phyloP scores from a whole-genome alignment of 2,797 vertebrate genomes.

The Muscicapa comitata region DNA sequence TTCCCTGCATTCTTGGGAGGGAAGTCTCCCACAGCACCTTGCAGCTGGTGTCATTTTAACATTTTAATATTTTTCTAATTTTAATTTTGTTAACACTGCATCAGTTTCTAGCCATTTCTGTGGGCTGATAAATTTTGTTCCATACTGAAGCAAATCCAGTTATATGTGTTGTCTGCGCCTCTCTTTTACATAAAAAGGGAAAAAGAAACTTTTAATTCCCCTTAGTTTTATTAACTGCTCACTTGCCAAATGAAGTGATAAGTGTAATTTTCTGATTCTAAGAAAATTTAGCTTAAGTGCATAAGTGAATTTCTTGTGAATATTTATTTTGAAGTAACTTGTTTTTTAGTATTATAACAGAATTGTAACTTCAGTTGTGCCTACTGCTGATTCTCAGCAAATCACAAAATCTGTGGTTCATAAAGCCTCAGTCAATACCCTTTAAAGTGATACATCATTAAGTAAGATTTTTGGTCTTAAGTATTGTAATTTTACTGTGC shows the following conservation, averaged over 20 bases:
- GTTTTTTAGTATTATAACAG: neutral
- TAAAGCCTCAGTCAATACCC: neutral
- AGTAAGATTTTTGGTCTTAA: neutral
- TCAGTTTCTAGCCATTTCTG: neutral
- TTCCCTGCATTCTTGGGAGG: neutral
- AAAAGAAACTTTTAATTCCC: neutral
- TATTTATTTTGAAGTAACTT: neutral
- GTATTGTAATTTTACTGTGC: neutral
- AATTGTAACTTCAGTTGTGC: neutral
- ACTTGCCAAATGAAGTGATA: neutral
- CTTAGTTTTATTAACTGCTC: neutral
- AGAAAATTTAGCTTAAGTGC: neutral
- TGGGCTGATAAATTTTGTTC: neutral
- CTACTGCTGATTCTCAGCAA: neutral
- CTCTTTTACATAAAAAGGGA: neutral
- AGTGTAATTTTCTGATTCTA: neutral
- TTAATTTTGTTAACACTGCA: neutral
- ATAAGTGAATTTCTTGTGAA: neutral
- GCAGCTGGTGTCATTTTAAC: neutral
- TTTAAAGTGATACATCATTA: neutral
- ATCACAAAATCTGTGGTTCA: neutral
- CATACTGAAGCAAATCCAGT: neutral
- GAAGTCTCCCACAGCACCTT: neutral
- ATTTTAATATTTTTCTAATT: neutral
- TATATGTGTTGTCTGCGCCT: neutral